phyloP scores from a whole-genome alignment of 2,888 invertebrate genomes.

The Luffia ferchaultella region DNA sequence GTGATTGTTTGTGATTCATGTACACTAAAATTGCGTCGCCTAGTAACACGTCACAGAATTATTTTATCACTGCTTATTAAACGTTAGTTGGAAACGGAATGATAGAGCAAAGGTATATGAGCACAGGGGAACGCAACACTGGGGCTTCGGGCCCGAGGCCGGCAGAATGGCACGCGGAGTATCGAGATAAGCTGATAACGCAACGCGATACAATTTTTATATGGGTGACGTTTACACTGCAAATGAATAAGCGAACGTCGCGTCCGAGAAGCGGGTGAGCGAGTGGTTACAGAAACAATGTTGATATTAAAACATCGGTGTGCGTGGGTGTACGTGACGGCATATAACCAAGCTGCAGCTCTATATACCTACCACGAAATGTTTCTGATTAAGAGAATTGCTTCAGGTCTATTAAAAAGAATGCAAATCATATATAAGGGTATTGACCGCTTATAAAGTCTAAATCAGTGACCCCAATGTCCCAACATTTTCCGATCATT shows the following conservation, averaged over 20 bases:
- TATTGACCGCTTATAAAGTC: too few relatives aligned
- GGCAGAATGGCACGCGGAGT: conserved; percentile 8
- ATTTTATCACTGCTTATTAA: not conserved
- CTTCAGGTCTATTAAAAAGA: too few relatives aligned
- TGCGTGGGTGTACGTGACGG: not conserved
- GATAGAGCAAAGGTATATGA: conserved; percentile 13
- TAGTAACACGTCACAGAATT: conserved; percentile 4
- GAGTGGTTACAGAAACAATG: not conserved
- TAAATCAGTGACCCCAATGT: too few relatives aligned
- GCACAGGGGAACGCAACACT: conserved; percentile 20
- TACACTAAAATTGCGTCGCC: conserved; percentile 1
- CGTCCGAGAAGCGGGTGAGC: not conserved
- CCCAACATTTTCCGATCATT: too few relatives aligned
- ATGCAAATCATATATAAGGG: too few relatives aligned
- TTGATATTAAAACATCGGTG: conserved; percentile 3
- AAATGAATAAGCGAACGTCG: conserved; percentile 20
- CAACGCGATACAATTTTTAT: conserved; percentile 41
- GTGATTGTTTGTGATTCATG: not conserved
- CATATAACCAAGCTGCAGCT: conserved; percentile 1
- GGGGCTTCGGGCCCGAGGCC: conserved; percentile 27
- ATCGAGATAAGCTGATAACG: conserved; percentile 58
- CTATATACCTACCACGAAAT: not conserved
- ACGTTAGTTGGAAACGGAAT: not conserved
- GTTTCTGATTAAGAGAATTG: too few relatives aligned
- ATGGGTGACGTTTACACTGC: conserved; percentile 34